phyloP scores from a whole-genome alignment of 2,113 vertebrate species.

The Emydura subglobosa region DNA sequence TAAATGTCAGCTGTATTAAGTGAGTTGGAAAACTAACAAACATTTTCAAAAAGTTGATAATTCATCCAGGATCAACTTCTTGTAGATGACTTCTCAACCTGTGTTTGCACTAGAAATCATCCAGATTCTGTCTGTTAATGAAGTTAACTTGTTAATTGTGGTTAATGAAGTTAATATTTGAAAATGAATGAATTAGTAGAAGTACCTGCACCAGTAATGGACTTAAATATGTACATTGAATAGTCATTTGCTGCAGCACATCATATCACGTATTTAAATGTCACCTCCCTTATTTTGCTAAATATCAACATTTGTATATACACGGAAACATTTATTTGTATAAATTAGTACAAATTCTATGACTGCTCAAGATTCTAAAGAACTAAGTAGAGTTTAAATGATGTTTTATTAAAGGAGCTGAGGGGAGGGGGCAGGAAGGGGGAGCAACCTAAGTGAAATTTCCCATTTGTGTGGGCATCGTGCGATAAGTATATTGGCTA shows the following conservation, averaged over 20 bases:
- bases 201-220: neutral
- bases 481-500: no score
- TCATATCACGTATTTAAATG: neutral
- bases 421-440: no score
- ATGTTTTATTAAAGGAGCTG: no score
- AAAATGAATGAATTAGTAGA: slow-evolving; percentile 31
- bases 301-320: neutral
- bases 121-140: neutral
- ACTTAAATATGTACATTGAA: neutral
- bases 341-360: neutral
- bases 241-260: neutral
- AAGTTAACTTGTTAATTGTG: neutral
- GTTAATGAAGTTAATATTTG: slow-evolving; percentile 62
- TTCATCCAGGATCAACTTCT: neutral
- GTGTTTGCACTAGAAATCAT: slow-evolving; percentile 2
- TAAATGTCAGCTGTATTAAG: neutral
- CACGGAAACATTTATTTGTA: neutral
- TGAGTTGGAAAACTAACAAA: no score
- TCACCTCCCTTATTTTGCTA: neutral
- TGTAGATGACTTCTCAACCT: neutral
- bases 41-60: neutral
- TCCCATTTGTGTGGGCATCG: no score
- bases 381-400: neutral
- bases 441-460: no score
- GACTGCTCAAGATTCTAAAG: neutral